phyloP scores from a whole-genome alignment of 23 tunicate species.

The Trididemnum nubilum region DNA sequence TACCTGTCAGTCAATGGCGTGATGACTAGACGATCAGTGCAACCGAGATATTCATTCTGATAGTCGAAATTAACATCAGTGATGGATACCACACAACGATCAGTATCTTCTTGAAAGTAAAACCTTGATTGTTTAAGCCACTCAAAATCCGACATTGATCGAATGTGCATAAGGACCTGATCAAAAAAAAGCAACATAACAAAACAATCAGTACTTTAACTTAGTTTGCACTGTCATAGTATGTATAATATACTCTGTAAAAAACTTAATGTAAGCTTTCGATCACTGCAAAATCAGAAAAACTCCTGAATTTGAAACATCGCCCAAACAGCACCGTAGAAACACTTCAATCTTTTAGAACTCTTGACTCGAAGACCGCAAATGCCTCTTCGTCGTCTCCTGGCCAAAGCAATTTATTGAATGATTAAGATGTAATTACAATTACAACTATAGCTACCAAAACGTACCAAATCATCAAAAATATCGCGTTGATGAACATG shows the following conservation, averaged over 20 bases:
- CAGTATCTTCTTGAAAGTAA: constrained; percentile 95
- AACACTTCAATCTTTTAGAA: too few species aligned
- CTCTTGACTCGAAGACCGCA: too few species aligned
- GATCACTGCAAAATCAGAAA: too few species aligned
- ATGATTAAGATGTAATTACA: too few species aligned
- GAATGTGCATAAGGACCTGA: constrained; percentile 84
- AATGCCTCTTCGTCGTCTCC: too few species aligned
- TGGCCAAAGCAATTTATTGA: too few species aligned
- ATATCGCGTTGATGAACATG: constrained; percentile 99
- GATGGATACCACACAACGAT: constrained; percentile 79
- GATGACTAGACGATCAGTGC: constrained; percentile 94
- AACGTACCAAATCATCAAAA: constrained; percentile 83
- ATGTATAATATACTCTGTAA: neutral
- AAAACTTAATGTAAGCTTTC: too few species aligned
- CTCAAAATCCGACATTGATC: constrained; percentile 81
- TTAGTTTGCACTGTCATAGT: too few species aligned
- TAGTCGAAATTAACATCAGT: constrained; percentile 96
- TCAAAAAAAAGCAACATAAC: neutral
- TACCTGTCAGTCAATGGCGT: constrained; percentile 98
- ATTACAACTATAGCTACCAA: too few species aligned
- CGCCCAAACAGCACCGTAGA: too few species aligned
- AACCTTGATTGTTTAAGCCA: constrained; percentile 96
- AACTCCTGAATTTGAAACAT: too few species aligned
- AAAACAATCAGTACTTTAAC: neutral
- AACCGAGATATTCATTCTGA: constrained; percentile 92